Conservation (phyloP, 2,113 vertebrate species). For the Corydoras maculifer region DNA sequence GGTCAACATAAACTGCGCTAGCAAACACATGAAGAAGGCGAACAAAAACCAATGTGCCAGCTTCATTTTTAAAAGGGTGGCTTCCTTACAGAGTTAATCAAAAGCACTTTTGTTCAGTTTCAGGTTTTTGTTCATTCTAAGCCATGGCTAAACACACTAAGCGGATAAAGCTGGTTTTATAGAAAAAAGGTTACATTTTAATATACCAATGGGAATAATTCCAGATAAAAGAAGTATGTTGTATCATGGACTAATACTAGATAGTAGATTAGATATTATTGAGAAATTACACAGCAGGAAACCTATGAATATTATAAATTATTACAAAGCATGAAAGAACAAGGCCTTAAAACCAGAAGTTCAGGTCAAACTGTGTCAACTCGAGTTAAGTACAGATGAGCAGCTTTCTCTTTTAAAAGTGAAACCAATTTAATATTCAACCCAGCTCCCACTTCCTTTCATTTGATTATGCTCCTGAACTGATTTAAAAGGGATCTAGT, state of each 20-base stretch:
- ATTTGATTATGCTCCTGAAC: conserved; percentile 53
- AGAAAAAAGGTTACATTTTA: not conserved
- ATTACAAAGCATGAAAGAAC: conserved; percentile 46
- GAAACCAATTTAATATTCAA: conserved; percentile 38
- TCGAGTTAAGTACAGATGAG: conserved; percentile 68
- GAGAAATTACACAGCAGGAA: not conserved
- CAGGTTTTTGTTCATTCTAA: conserved; percentile 33
- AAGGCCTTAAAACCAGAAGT: conserved; percentile 46
- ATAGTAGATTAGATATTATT: conserved; percentile 2
- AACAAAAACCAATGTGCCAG: conserved; percentile 43
- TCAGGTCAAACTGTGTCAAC: conserved; percentile 70
- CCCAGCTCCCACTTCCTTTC: conserved; percentile 50
- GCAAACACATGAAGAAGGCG: conserved; percentile 47
- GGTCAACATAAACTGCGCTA: conserved; percentile 32
- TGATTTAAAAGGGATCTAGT: conserved; percentile 47
- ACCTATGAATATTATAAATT: not conserved
- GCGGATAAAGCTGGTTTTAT: conserved; percentile 24
- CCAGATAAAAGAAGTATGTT: too few relatives aligned
- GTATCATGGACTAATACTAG: too few relatives aligned
- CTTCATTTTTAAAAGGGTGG: conserved; percentile 40
- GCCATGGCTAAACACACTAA: conserved; percentile 38
- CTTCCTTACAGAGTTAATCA: conserved; percentile 54
- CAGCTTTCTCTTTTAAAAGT: conserved; percentile 50
- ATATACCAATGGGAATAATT: too few relatives aligned
- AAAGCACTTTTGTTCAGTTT: conserved; percentile 53